Conservation (phyloP, 2,888 invertebrate genomes). For the Phengaris arion region DNA sequence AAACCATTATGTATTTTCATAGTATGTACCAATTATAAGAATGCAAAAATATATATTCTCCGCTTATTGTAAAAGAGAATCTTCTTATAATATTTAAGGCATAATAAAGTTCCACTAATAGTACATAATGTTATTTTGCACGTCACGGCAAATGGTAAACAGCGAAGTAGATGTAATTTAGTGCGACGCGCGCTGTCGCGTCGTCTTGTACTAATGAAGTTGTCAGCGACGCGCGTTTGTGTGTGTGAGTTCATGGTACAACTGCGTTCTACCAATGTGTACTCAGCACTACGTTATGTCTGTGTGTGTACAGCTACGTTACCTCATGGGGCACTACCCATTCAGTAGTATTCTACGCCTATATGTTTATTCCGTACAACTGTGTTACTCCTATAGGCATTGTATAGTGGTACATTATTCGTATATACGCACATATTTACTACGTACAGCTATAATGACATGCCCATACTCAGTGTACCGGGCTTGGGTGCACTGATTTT, state of each 20-base stretch:
- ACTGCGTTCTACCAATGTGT: not conserved
- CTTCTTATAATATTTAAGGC: not conserved
- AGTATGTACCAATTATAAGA: too few species aligned
- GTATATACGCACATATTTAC: not conserved
- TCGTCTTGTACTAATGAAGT: conserved; percentile 71
- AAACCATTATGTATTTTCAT: too few species aligned
- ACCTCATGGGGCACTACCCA: not conserved
- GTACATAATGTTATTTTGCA: conserved; percentile 15
- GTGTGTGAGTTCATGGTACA: not conserved
- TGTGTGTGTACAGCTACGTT: not conserved
- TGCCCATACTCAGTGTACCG: conserved; percentile 35
- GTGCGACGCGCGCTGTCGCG: conserved; percentile 49
- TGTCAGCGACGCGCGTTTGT: conserved; percentile 45
- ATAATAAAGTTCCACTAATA: not conserved
- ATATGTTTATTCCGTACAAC: not conserved
- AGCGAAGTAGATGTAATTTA: conserved; percentile 49
- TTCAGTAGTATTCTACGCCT: too few species aligned
- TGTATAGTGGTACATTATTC: not conserved
- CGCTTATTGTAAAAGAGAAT: not conserved
- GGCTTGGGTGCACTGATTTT: conserved; percentile 51
- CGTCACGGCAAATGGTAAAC: conserved; percentile 39
- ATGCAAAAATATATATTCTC: not conserved
- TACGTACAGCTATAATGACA: conserved; percentile 33
- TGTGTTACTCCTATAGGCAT: not conserved
- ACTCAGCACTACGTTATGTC: not conserved